Conservation (phyloP, 1,140 invertebrate genomes). For the Leptoteleia sp. region DNA sequence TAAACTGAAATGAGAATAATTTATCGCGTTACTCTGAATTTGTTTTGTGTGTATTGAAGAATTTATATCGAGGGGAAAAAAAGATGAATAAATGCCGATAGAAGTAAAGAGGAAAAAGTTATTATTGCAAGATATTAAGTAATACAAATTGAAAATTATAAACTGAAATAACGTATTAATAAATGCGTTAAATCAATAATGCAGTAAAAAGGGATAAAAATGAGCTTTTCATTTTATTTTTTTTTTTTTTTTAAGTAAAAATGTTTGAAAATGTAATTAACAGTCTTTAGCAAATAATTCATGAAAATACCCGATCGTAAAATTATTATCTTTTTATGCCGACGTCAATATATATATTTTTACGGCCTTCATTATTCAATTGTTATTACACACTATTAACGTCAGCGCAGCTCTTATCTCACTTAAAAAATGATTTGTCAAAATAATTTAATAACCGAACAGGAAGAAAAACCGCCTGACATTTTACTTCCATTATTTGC, state of each 20-base stretch:
- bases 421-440: conserved; percentile 27
- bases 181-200: background rate
- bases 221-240: background rate
- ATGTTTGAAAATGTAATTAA: no score
- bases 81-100: background rate
- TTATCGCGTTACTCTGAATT: background rate
- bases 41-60: background rate
- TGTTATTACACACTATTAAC: no score
- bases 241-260: no score
- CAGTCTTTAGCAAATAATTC: no score
- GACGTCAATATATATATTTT: no score
- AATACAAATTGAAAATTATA: background rate
- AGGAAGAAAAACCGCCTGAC: background rate
- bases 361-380: no score
- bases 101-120: background rate
- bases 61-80: no score
- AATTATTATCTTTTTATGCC: no score
- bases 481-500: conserved; percentile 18
- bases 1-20: background rate
- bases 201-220: background rate
- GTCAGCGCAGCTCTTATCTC: background rate
- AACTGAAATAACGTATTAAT: no score
- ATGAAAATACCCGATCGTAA: no score
- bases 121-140: background rate
- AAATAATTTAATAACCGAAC: conserved; percentile 25